Evolutionary conservation across 2,797 vertebrate species (phyloP), one percentile per base, ranked within the genome.

Genomic region (Pipistrellus pipistrellus): DNA sequence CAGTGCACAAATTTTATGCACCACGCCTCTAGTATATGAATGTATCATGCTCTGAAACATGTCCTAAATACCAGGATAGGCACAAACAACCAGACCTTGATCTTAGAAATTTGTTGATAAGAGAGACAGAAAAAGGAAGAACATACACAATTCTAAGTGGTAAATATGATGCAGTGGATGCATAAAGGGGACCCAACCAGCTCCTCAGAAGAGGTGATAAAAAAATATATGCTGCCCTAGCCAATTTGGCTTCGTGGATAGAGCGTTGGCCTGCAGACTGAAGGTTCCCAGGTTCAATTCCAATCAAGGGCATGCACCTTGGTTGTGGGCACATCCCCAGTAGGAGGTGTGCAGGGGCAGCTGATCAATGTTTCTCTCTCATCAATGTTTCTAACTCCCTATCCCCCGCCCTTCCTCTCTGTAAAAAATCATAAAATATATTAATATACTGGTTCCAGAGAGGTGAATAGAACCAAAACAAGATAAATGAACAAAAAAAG

Each of bases 81-180:
- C 18, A 62, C 38, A 80, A 93, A 92, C 21, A 53, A 38, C 21
- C 68, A 78, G 77, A 92, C 20, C 7, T 18, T 80, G n/a, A 78
- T 84, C n/a, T 92, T 86, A 64, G 48, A 84, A 83, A 86, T 86
- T 23, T 78, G 25, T 82, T 77, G 27, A 11, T 30, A 59, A 82
- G 18, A 92, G 27, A 84, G 20, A 85, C 10, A 72, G 25, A 88
- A 21, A 88, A 86, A 75, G 59, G 77, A 94, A 95, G 2, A 57
- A 27, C 4, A 23, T 1, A 27, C 46, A 57, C 6, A 82, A 68
- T 21, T 90, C n/a, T 85, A 4, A 59, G 30, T 30, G 17, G 25
- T 48, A 75, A 86, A 38, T 14, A 41, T 27, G 48, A 32, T 55
- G 30, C 30, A 46, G 25, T 83, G 25, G 38, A 41, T 13, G 3